Evolutionary conservation across 2,888 invertebrate species (phyloP), one percentile per base, ranked within the genome.

Genomic region (Patella caerulea): DNA sequence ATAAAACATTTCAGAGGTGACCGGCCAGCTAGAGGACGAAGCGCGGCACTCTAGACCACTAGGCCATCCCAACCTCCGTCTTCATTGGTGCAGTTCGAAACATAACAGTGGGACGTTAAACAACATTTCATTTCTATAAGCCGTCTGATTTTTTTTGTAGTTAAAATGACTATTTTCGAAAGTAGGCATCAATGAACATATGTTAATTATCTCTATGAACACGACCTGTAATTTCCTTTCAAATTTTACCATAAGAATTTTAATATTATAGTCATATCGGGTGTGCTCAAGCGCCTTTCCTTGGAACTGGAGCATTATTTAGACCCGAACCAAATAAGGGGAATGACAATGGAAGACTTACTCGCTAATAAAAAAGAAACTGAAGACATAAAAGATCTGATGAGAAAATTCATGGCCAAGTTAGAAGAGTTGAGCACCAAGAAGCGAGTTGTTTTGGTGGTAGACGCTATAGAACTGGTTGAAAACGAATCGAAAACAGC

Each of bases 391-490:
- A 73, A 19, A 2, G 73, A 73, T 19, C 19, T 73, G 19, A 19
- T 54, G 73, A 55, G 34, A 17, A 65, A 45, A 56, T 65, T 34
- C 19, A 45, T 19, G 54, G 65, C 56, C n/a, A 52, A 74, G 29
- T 7, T 65, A 24, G 56, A 45, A 59, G 52, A 19, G 84, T 83
- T 74, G 76, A 79, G 24, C 5, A 24, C 17, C 1, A 65, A 65
- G 11, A 65, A 65, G 65, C 65, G 65, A 24, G 79, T 83, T 4
- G 80, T 84, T 3, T 12, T 86, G 7, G 78, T 86, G 2, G 73
- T 87, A 69, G 87, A 87, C 80, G 87, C 85, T 0, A 74, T 86
- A 34, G 85, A 86, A 54, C 85, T 84, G 77, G 79, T 86, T 9
- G 78, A 78, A 24, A 79, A 71, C 24, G 17, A 75, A 14, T 79